Evolutionary conservation across 1,140 invertebrate genomes (phyloP), one percentile per base, ranked within the genome.

Genomic region (Rhynchophorus ferrugineus): DNA sequence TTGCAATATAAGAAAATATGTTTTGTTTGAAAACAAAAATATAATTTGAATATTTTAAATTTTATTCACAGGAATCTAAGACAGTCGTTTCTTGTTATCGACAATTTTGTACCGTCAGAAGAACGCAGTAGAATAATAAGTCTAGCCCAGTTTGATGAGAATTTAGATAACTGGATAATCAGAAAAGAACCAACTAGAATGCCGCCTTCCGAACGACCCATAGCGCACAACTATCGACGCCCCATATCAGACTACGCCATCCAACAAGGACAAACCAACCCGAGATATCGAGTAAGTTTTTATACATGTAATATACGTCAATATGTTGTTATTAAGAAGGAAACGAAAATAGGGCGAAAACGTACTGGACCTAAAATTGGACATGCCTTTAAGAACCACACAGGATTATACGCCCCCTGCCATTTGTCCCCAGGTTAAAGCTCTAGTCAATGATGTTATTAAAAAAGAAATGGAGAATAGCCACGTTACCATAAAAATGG

Each of bases 81-180:
- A 59, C 74, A 88, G n/a, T 82, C 84, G 50, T 81, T 89, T 64
- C 75, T 96, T 7, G 88, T 97, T 35, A 94, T 98, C 49, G 94
- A 98, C 63, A 96, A 96, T 71, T 98, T 99, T 70, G 92, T 99
- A 64, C 94, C 95, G 8, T 76, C 81, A 2, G 90, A 93, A 61
- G 91, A 96, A 39, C 86, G 91, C 61, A 81, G 84, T 38, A 84
- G 87, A 60, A 81, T 97, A n/a, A 75, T 85, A 59, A 82, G 71
- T 60, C 80, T 81, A 61, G 83, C 81, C 61, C 75, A 81, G 18
- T 95, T 87, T 71, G 89, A 96, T 69, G 93, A 97, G 61, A 86
- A 90, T 63, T 77, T 87, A 53, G 91, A 96, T 64, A 76, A 81
- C 36, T 98, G 92, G 92, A 76, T 66, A 1, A 45, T 69, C 20